These are phyloP conservation scores for Sakesphorus luctuosus DNA, from an alignment of 2,113 vertebrate genomes.

Conservation along the genomic window DNA sequence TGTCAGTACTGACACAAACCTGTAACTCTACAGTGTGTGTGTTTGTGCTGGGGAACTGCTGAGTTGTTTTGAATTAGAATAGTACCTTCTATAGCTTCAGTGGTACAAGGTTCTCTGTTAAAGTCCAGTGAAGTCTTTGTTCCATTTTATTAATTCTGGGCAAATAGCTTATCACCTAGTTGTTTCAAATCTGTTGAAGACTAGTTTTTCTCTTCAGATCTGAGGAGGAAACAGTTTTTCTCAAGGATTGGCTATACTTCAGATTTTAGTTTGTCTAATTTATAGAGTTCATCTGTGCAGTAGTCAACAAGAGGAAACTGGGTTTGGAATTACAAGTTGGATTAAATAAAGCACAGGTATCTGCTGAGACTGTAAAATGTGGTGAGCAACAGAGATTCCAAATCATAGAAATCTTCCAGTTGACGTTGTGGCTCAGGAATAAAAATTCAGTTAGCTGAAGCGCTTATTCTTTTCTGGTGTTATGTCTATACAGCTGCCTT, in stretches of 20 bases:
- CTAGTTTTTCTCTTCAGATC: neutral
- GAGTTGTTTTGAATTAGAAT: neutral
- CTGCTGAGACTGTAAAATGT: neutral
- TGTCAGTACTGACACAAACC: neutral
- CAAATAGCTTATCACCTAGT: neutral
- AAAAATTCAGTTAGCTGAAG: neutral
- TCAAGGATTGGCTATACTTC: neutral
- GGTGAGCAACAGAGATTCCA: neutral
- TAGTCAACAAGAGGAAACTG: neutral
- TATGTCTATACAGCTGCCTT: neutral
- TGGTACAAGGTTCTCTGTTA: neutral
- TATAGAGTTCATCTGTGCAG: neutral
- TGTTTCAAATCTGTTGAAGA: neutral
- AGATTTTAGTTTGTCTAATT: neutral
- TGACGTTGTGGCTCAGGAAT: neutral
- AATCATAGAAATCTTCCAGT: neutral
- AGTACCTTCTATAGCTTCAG: neutral
- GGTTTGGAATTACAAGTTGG: neutral
- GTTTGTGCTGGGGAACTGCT: neutral
- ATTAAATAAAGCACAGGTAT: neutral
- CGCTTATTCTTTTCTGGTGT: neutral
- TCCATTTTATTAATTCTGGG: neutral
- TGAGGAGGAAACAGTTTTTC: neutral
- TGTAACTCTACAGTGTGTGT: neutral
- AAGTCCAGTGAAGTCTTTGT: neutral